Evolutionary conservation across 2,888 invertebrate species (phyloP).

Genomic region (Ptychoptera albimana): DNA sequence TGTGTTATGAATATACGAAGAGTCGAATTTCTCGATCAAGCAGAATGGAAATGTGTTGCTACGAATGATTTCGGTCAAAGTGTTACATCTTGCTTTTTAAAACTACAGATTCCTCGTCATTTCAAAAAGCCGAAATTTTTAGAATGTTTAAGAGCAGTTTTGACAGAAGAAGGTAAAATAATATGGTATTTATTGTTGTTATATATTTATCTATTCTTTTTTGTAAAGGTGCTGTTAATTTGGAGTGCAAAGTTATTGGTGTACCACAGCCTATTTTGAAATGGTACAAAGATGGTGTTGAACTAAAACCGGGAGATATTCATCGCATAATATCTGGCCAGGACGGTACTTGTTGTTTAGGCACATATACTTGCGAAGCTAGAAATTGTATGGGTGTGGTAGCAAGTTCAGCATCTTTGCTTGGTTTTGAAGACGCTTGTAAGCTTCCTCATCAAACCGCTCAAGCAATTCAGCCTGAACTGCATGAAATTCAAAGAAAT

Average conservation of each 20-base stretch:
- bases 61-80: conserved; percentile 81
- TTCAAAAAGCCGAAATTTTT: conserved; percentile 78
- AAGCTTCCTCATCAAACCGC: conserved; percentile 35
- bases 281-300: conserved; percentile 85
- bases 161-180: conserved; percentile 52
- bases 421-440: conserved; percentile 69
- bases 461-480: conserved; percentile 29
- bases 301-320: conserved; percentile 79
- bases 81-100: conserved; percentile 72
- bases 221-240: conserved; percentile 62
- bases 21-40: conserved; percentile 71
- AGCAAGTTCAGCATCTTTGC: conserved; percentile 71
- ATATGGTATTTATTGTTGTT: not conserved
- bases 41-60: conserved; percentile 85
- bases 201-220: not conserved
- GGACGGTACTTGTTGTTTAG: conserved; percentile 78
- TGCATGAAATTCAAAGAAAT: conserved; percentile 39
- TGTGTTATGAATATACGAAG: conserved; percentile 56
- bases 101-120: conserved; percentile 70
- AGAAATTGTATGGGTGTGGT: conserved; percentile 83
- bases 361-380: conserved; percentile 83
- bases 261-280: conserved; percentile 79
- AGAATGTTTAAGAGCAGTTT: conserved; percentile 67
- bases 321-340: conserved; percentile 81
- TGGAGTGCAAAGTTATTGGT: conserved; percentile 85